Conservation (phyloP, 2,888 invertebrate genomes). For the Eledona agricola region DNA sequence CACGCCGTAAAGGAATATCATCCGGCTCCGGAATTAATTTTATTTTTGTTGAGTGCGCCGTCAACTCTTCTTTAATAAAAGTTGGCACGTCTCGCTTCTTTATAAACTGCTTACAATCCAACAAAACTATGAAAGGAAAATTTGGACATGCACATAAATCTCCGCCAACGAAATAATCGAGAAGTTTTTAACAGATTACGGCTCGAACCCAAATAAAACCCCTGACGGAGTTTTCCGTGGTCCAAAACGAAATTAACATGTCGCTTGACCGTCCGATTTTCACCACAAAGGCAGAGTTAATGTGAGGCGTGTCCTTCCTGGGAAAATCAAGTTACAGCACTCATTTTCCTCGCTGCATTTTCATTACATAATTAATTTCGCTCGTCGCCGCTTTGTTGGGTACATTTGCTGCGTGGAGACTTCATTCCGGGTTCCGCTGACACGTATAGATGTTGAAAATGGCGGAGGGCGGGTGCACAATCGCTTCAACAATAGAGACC, state of each 20-base stretch:
- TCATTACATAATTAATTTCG: slow-evolving; percentile 9
- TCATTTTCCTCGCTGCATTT: slow-evolving; percentile 4
- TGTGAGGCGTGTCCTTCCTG: too few relatives aligned
- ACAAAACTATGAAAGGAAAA: background rate
- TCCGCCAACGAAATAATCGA: slow-evolving; percentile 5
- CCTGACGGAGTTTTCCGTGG: slow-evolving; percentile 13
- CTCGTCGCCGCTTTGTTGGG: background rate
- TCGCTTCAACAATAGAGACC: background rate
- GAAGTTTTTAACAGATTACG: slow-evolving; percentile 15
- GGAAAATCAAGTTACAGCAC: too few relatives aligned
- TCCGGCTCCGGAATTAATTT: slow-evolving; percentile 4
- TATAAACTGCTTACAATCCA: too few relatives aligned
- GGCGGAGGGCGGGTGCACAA: slow-evolving; percentile 3
- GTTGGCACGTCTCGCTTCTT: background rate
- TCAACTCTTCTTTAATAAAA: slow-evolving; percentile 8
- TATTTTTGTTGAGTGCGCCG: slow-evolving; percentile 4
- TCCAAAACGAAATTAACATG: too few relatives aligned
- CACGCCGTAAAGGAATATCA: slow-evolving; percentile 1
- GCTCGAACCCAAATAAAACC: slow-evolving; percentile 10
- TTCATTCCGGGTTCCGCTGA: too few relatives aligned
- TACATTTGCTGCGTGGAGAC: slow-evolving; percentile 6
- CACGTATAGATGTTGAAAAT: background rate
- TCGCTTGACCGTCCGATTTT: background rate
- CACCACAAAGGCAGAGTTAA: background rate
- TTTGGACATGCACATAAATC: slow-evolving; percentile 2